Conservation (phyloP, 1,140 invertebrate species). For the Sinella curviseta region DNA sequence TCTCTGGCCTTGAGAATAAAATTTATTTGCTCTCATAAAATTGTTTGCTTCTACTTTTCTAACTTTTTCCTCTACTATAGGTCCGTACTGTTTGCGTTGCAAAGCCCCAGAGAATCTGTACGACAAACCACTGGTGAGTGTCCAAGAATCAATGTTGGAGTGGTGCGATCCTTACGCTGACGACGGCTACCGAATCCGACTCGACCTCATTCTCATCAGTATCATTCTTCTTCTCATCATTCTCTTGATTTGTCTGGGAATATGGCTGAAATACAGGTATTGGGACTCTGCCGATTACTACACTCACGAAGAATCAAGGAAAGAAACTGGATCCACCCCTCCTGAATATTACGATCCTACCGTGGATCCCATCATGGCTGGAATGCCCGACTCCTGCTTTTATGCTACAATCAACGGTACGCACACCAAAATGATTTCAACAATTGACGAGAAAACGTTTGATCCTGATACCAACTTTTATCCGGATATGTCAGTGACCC, state of each 20-base stretch:
- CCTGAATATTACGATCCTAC: conserved; percentile 6
- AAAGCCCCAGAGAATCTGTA: conserved; percentile 32
- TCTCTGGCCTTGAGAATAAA: neutral
- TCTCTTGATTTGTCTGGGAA: conserved; percentile 51
- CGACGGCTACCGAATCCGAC: conserved; percentile 52
- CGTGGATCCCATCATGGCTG: neutral
- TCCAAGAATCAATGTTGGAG: conserved; percentile 34
- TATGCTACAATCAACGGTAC: conserved; percentile 26
- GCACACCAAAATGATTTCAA: conserved; percentile 27
- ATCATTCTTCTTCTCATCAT: conserved; percentile 52
- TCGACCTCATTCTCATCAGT: conserved; percentile 52
- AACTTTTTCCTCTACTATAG: conserved; percentile 31
- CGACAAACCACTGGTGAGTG: conserved; percentile 36
- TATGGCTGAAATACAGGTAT: conserved; percentile 54
- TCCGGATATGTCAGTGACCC: conserved; percentile 18
- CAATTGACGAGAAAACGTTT: conserved; percentile 25
- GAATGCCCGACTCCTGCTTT: conserved; percentile 12
- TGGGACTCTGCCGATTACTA: conserved; percentile 70
- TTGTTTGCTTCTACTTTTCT: neutral
- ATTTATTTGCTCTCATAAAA: conserved; percentile 6
- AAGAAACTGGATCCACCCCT: conserved; percentile 16
- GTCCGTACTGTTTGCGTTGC: conserved; percentile 44
- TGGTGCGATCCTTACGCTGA: conserved; percentile 41
- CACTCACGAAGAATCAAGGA: conserved; percentile 64
- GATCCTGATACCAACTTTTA: conserved; percentile 27